Evolutionary conservation across 1,140 invertebrate species (phyloP).

Genomic region (Archivesica marissinica): DNA sequence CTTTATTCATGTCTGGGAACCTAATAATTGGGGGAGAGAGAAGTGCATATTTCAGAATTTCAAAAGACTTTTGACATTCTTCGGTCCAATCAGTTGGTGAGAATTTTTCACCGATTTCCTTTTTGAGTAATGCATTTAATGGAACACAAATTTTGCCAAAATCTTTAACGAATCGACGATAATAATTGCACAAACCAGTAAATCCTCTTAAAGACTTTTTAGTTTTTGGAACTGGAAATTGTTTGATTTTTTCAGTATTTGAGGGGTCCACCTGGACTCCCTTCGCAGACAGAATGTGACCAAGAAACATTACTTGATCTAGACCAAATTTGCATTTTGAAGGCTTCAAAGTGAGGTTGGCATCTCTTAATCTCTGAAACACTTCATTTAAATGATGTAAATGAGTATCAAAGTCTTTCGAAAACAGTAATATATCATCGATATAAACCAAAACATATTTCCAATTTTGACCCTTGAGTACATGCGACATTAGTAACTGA

Average conservation of each 20-base stretch:
- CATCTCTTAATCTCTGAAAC: slow-evolving; percentile 63
- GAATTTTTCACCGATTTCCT: slow-evolving; percentile 43
- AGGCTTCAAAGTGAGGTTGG: slow-evolving; percentile 58
- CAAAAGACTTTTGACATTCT: slow-evolving; percentile 65
- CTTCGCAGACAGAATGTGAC: slow-evolving; percentile 59
- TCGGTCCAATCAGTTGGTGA: slow-evolving; percentile 66
- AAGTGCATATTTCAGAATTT: slow-evolving; percentile 67
- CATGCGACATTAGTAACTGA: slow-evolving; percentile 51
- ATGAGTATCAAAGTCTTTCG: slow-evolving; percentile 62
- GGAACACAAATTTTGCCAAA: slow-evolving; percentile 78
- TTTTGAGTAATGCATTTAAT: slow-evolving; percentile 72
- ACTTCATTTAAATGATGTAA: slow-evolving; percentile 62
- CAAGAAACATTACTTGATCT: slow-evolving; percentile 53
- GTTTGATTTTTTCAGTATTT: slow-evolving; percentile 52
- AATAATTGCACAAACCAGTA: slow-evolving; percentile 83
- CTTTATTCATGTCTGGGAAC: slow-evolving; percentile 64
- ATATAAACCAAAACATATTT: slow-evolving; percentile 63
- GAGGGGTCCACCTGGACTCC: slow-evolving; percentile 52
- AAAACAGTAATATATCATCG: slow-evolving; percentile 70
- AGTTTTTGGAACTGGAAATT: slow-evolving; percentile 69
- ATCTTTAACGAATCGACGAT: slow-evolving; percentile 80
- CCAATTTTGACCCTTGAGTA: slow-evolving; percentile 46
- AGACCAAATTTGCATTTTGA: slow-evolving; percentile 62
- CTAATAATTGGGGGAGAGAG: slow-evolving; percentile 64
- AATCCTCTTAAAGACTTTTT: slow-evolving; percentile 82